A percentile compares a stretch with the other conserved stretches of the same genome.
Evolutionary conservation across 1,140 invertebrate genomes (phyloP).

Genomic region (Augochlora pura): DNA sequence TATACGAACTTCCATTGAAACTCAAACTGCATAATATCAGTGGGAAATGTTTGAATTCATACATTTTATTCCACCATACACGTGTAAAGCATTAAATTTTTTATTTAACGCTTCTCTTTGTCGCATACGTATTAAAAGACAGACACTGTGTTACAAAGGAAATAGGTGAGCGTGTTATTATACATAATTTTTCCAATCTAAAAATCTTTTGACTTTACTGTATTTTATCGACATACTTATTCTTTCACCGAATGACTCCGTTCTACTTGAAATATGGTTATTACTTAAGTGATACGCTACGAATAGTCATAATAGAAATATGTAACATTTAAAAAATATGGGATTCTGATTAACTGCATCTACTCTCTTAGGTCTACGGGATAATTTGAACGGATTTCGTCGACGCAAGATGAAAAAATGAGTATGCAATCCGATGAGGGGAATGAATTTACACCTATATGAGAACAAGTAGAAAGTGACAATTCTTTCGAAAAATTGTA

Average conservation of each 20-base stretch:
- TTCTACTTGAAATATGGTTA: slow-evolving; percentile 11
- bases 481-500: slow-evolving; percentile 33
- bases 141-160: slow-evolving; percentile 28
- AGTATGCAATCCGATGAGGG: slow-evolving; percentile 18
- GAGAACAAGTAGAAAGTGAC: slow-evolving; percentile 39
- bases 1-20: slow-evolving; percentile 1
- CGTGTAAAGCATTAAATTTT: slow-evolving; percentile 28
- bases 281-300: slow-evolving; percentile 30
- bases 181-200: slow-evolving; percentile 23
- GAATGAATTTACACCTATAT: slow-evolving; percentile 32
- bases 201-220: slow-evolving; percentile 9
- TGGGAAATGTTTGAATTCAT: slow-evolving; percentile 16
- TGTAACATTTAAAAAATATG: slow-evolving; percentile 49
- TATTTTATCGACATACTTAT: slow-evolving; percentile 18
- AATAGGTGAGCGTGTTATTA: slow-evolving; percentile 13
- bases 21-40: not conserved
- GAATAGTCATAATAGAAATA: slow-evolving; percentile 36
- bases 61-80: slow-evolving; percentile 20
- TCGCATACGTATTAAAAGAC: slow-evolving; percentile 14
- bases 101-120: slow-evolving; percentile 13
- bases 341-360: slow-evolving; percentile 6
- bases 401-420: slow-evolving; percentile 28
- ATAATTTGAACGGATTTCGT: not conserved
- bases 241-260: not conserved
- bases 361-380: slow-evolving; percentile 18